Evolutionary conservation across 1,140 invertebrate genomes (phyloP), one percentile per base, ranked within the genome.

Genomic region (Venustaconcha ellipsiformis): DNA sequence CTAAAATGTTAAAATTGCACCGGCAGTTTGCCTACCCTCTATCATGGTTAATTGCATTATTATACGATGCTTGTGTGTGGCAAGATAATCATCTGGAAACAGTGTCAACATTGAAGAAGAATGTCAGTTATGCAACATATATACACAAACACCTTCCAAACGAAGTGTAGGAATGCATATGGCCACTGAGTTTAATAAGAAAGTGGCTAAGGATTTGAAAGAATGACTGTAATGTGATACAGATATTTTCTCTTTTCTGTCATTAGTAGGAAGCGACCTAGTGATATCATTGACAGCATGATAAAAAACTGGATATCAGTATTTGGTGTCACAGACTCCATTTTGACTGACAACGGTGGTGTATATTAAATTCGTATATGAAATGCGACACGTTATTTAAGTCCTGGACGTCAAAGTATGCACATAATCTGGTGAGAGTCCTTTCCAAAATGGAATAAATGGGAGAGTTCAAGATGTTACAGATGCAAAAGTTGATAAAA

Each of bases 1-100:
- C n/a, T 48, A 59, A 67, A 12, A 60, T 79, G 56, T 56, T 79
- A n/a, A 79, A 76, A 67, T 57, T 80, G 1, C 78, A 79, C 48
- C 20, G 68, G 67, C 74, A 80, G 60, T 80, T 77, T 74, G 70
- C 78, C 17, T 70, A 77, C 55, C 70, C 74, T 20, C 55, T 70
- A 17, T 72, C 26, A 62, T 23, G 64, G 5, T 37, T 78, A n/a
- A 30, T 70, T 12, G 72, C 68, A 55, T 68, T 78, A 63, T 62
- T 78, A 20, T 64, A 72, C 30, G 72, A 78, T 74, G 77, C 77
- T 23, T 23, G 67, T n/a, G 30, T 56, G n/a, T 76, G 73, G 78
- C 30, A 65, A 17, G 65, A 79, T 4, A 66, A 75, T 26, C 76
- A 60, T 68, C 17, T 55, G 12, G 59, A 59, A n/a, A 48, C 26